Evolutionary conservation across 1,140 invertebrate species (phyloP).

Genomic region (Teleopsis dalmanni): DNA sequence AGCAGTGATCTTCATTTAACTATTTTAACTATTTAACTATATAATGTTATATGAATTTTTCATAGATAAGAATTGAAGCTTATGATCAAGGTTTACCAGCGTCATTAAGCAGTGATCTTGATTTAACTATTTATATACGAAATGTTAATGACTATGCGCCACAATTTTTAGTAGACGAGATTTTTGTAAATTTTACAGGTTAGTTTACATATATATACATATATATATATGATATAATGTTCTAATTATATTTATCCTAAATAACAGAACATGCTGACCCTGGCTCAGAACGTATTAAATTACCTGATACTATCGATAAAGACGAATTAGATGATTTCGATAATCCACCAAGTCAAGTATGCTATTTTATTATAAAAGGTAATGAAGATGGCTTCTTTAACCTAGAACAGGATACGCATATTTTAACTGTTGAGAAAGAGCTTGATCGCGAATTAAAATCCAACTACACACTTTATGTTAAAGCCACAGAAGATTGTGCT

Average conservation of each 20-base stretch:
- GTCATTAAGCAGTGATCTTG: slow-evolving; percentile 75
- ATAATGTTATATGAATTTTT: slow-evolving; percentile 12
- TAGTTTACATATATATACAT: slow-evolving; percentile 8
- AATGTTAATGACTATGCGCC: slow-evolving; percentile 87
- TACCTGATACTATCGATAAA: slow-evolving; percentile 78
- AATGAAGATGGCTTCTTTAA: slow-evolving; percentile 66
- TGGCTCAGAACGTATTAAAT: slow-evolving; percentile 57
- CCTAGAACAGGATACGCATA: slow-evolving; percentile 67
- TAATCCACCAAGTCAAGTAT: slow-evolving; percentile 67
- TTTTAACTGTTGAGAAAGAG: slow-evolving; percentile 40
- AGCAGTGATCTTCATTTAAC: slow-evolving; percentile 61
- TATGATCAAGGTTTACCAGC: slow-evolving; percentile 80
- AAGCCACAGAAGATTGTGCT: slow-evolving; percentile 78
- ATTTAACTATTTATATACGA: slow-evolving; percentile 80
- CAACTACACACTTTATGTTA: slow-evolving; percentile 64
- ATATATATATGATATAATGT: slow-evolving; percentile 2
- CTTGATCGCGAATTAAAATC: slow-evolving; percentile 70
- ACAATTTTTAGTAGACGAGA: slow-evolving; percentile 69
- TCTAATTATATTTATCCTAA: slow-evolving; percentile 12
- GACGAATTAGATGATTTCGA: slow-evolving; percentile 76
- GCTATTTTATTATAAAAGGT: slow-evolving; percentile 79
- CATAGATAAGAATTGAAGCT: slow-evolving; percentile 79
- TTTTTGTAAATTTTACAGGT: slow-evolving; percentile 68
- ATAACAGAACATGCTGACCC: slow-evolving; percentile 60
- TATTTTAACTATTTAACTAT: not conserved